A percentile compares a stretch with the other conserved stretches of the same genome.
These are phyloP conservation scores for Melanotus villosus DNA, from an alignment of 2,888 invertebrate species.

Conservation along the genomic window DNA sequence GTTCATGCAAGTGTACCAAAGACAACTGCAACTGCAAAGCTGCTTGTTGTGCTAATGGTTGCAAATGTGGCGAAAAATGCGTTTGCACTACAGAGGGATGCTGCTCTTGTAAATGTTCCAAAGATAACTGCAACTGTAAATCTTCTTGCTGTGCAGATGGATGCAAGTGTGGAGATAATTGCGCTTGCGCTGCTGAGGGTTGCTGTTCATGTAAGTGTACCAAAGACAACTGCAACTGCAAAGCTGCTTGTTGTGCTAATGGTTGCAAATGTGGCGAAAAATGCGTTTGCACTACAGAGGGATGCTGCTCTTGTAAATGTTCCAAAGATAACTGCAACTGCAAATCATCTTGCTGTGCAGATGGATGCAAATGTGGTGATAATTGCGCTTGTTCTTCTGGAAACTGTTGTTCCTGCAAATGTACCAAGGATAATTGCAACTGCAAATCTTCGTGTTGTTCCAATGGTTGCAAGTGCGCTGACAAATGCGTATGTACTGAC, in stretches of 20 bases:
- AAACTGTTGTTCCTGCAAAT: conserved; percentile 29
- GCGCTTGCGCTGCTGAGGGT: too few species aligned
- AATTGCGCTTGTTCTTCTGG: conserved; percentile 22
- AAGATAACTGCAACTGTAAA: conserved; percentile 23
- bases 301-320: too few species aligned
- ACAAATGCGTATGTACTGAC: conserved; percentile 5
- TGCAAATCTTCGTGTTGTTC: neutral
- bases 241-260: neutral
- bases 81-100: too few species aligned
- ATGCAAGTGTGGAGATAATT: too few species aligned
- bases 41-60: conserved; percentile 8
- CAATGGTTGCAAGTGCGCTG: conserved; percentile 12
- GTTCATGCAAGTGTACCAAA: conserved; percentile 31
- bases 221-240: conserved; percentile 13
- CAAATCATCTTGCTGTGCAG: conserved; percentile 10
- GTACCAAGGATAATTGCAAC: conserved; percentile 24
- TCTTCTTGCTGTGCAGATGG: neutral
- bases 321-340: too few species aligned
- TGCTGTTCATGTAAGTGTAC: conserved; percentile 36
- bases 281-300: too few species aligned
- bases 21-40: too few species aligned
- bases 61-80: conserved; percentile 3
- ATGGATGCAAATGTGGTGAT: conserved; percentile 32
- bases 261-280: conserved; percentile 9
- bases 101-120: too few species aligned